Percentiles rank a stretch among this genome's conserved stretches.
These are phyloP conservation scores for Omphaloscelis lunosa DNA, from an alignment of 2,888 invertebrate species.

Conservation along the genomic window DNA sequence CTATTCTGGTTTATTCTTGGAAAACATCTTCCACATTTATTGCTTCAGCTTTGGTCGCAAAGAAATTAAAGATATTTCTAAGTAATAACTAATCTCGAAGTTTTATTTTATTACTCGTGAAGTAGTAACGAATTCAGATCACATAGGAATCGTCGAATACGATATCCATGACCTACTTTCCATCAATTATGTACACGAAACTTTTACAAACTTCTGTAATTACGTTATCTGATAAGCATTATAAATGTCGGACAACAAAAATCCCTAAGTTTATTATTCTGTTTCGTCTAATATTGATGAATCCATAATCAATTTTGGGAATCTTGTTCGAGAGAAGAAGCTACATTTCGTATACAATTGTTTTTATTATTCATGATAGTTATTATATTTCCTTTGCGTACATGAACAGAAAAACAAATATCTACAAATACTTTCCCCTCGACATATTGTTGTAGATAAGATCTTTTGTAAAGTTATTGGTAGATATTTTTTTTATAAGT, in stretches of 20 bases:
- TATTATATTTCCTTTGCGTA: slow-evolving; percentile 8
- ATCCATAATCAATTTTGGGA: slow-evolving; percentile 38
- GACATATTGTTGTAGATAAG: too few species aligned
- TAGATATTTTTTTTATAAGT: too few species aligned
- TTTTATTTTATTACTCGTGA: slow-evolving; percentile 56
- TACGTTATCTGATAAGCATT: slow-evolving; percentile 59
- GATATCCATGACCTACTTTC: slow-evolving; percentile 56
- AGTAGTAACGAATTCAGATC: slow-evolving; percentile 62
- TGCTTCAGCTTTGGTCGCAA: not conserved
- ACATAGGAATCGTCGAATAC: slow-evolving; percentile 53
- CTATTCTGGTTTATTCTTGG: slow-evolving; percentile 8
- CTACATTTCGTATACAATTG: slow-evolving; percentile 1
- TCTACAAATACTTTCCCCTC: not conserved
- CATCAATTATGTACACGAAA: slow-evolving; percentile 60
- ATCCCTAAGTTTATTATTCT: slow-evolving; percentile 42
- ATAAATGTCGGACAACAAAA: slow-evolving; percentile 44
- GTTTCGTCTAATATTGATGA: slow-evolving; percentile 28
- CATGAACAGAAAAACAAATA: not conserved
- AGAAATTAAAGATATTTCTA: slow-evolving; percentile 27
- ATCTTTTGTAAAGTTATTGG: too few species aligned
- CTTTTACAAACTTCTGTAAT: slow-evolving; percentile 61
- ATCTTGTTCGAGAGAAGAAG: slow-evolving; percentile 19
- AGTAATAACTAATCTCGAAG: slow-evolving; percentile 46
- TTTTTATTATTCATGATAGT: slow-evolving; percentile 21
- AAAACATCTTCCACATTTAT: not conserved